These are phyloP conservation scores for Aethes cnicana DNA, from an alignment of 2,888 invertebrate genomes.

Conservation along the genomic window DNA sequence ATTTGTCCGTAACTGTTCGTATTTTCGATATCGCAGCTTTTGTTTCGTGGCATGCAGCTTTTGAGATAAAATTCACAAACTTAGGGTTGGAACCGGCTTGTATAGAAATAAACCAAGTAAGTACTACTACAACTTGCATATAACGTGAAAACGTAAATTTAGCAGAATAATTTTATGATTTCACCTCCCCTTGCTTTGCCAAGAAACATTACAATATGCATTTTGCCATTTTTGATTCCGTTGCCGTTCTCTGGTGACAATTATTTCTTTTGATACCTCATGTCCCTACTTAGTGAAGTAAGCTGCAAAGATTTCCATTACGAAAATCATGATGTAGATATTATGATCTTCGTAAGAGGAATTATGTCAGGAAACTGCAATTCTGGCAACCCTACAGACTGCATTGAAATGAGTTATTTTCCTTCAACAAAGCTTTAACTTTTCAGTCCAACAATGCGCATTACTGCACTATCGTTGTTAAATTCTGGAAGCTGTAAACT, in stretches of 20 bases:
- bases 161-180: too few relatives aligned
- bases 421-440: conserved; percentile 24
- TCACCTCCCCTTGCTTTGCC: too few relatives aligned
- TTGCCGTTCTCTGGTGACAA: background rate
- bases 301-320: too few relatives aligned
- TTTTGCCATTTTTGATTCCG: background rate
- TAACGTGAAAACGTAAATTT: too few relatives aligned
- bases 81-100: conserved; percentile 2
- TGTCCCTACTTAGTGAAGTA: too few relatives aligned
- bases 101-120: background rate
- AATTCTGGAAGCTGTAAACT: conserved; percentile 9
- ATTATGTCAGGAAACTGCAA: too few relatives aligned
- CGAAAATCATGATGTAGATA: too few relatives aligned
- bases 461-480: conserved; percentile 16
- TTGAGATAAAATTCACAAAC: conserved; percentile 2
- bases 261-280: too few relatives aligned
- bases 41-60: conserved; percentile 33
- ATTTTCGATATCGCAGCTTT: conserved; percentile 32
- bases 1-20: conserved; percentile 1
- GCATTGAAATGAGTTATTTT: conserved; percentile 16
- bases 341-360: too few relatives aligned
- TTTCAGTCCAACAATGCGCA: conserved; percentile 14
- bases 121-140: too few relatives aligned
- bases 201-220: too few relatives aligned
- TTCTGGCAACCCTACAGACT: conserved; percentile 3